These are phyloP conservation scores for Paramuricea clavata DNA, from an alignment of 92 coral and sea anemone species.

Conservation along the genomic window DNA sequence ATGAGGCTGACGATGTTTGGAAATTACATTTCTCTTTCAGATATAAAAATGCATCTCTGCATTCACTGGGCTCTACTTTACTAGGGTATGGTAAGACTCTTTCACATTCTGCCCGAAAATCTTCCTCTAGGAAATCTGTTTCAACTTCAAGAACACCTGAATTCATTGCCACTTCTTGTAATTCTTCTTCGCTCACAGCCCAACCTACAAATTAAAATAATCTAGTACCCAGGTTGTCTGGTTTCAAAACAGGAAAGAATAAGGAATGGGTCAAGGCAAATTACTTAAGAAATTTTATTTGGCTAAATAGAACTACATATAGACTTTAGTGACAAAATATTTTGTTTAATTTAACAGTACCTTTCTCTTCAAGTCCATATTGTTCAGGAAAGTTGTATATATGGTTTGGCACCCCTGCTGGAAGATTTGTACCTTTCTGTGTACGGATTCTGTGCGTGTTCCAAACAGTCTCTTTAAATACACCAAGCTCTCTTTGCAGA, in stretches of 20 bases:
- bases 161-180: constrained; percentile 1
- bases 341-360: too few species aligned
- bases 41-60: constrained; percentile 31
- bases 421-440: neutral
- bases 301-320: neutral
- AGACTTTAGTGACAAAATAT: too few species aligned
- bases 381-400: neutral
- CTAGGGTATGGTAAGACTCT: constrained; percentile 3
- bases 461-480: constrained; percentile 25
- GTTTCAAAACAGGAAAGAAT: too few species aligned
- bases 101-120: constrained; percentile 16
- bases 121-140: constrained; percentile 13
- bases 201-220: neutral
- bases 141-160: constrained; percentile 25
- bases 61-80: constrained; percentile 25
- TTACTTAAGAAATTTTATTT: too few species aligned
- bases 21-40: neutral
- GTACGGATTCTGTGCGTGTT: constrained; percentile 7
- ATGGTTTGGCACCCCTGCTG: neutral
- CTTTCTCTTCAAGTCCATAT: neutral
- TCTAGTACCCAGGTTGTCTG: too few species aligned
- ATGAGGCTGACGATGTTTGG: neutral
- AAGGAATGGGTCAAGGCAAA: too few species aligned
- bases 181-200: constrained; percentile 7
- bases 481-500: constrained; percentile 22